Base-by-base conservation (phyloP, 2,797 vertebrate genomes). In the Staurois parvus region DNA sequence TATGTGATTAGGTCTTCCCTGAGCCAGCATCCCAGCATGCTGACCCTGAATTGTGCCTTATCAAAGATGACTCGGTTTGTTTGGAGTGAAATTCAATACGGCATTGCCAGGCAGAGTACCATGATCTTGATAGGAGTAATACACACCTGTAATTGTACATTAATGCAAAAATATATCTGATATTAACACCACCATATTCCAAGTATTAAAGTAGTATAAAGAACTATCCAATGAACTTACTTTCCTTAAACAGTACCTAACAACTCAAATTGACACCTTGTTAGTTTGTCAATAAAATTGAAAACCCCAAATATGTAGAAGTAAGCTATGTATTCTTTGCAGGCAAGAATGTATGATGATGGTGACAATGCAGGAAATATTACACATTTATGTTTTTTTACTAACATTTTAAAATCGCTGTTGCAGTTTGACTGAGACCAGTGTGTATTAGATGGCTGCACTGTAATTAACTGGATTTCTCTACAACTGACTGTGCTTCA, bases 391-490 rank as follows among this genome's bases (percentile, higher is more conserved):
- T 32, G 29, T 24, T 80, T 56, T 28, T 19, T 30, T 34, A 70
- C 21, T 70, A 52, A 34, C 64, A 52, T 48, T 48, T 79, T 69
- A 21, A 69, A 30, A 52, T 64, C 52, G 73, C 69, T 24, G 69
- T 34, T 72, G 52, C 24, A 42, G 72, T 81, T 81, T 81, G 69
- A 73, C 32, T 64, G 30, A 52, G 34, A 29, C 80, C 70, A 32
- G 69, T 66, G 42, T 74, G 69, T 66, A 62, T 82, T 73, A 82
- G 62, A 73, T 73, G 9, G 34, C 70, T 72, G 30, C 45, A 48
- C 28, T 45, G 80, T 82, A 82, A 82, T 74, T 81, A 82, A 82
- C 48, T 74, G 26, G 72, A 82, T 82, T 82, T 82, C 34, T 74
- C 28, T 28, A 74, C 34, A 82, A 74, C 52, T 42, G 70, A 74